phyloP scores from a whole-genome alignment of 2,113 vertebrate genomes.

The Dipodomys spectabilis region DNA sequence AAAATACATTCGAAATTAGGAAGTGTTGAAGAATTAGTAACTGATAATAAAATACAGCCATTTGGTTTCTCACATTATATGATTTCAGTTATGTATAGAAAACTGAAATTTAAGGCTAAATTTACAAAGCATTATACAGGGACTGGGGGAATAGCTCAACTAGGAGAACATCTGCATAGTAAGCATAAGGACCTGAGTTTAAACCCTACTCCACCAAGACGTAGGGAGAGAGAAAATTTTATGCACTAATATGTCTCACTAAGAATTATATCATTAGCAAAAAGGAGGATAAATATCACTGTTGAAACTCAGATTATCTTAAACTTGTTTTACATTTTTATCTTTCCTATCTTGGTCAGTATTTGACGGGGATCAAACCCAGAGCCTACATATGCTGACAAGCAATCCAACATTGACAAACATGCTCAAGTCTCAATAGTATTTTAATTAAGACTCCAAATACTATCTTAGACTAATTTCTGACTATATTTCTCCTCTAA shows the following conservation, averaged over 20 bases:
- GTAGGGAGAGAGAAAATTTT: neutral
- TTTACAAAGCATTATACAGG: neutral
- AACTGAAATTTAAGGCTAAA: constrained; percentile 19
- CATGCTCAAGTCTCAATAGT: neutral
- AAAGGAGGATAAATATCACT: neutral
- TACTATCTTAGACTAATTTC: neutral
- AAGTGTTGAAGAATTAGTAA: constrained; percentile 50
- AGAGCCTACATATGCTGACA: no score
- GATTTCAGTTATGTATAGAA: constrained; percentile 25
- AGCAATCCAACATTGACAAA: no score
- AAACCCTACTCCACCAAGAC: no score
- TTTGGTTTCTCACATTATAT: neutral
- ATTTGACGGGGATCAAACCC: no score
- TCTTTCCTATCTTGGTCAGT: no score
- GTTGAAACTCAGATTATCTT: constrained; percentile 27
- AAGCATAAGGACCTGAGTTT: no score
- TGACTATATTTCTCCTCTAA: neutral
- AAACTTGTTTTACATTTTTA: no score
- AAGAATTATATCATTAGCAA: neutral
- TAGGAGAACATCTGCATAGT: neutral
- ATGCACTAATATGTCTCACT: neutral
- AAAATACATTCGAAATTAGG: constrained; percentile 44
- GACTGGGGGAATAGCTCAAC: neutral
- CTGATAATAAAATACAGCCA: neutral
- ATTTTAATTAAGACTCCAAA: constrained; percentile 29